Evolutionary conservation across 2,113 vertebrate species (phyloP), one percentile per base, ranked within the genome.

Genomic region (Nerophis ophidion): DNA sequence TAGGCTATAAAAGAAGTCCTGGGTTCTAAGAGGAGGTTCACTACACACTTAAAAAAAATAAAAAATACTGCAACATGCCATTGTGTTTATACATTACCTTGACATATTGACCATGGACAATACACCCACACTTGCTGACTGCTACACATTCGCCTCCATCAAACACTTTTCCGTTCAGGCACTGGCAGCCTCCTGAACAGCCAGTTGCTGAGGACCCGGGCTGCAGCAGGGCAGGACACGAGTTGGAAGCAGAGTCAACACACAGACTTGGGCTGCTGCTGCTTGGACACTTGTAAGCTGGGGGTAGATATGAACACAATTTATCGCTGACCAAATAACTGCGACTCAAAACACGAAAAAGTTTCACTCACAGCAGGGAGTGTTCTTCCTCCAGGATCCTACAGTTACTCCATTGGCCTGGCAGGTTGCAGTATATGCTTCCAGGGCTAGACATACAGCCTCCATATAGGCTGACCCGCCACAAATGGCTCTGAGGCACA

Each of bases 141-240:
- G 68, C 19, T 13, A 79, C 62, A 10, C 81, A 85, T 8, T 45
- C 12, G 3, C 16, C 48, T 5, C 55, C 69, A 33, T 77, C 62
- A 58, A 77, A 79, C 53, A 81, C 67, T 4, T 66, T 80, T 19
- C 73, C 65, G 6, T 68, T 7, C 13, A 66, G 45, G 47, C 80
- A 79, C 56, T 69, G 46, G 34, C 77, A 87, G 0, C 86, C 84
- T 45, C 86, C 83, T 1, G 82, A 82, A 66, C 83, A 89, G 15
- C 53, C 0, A 48, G 8, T 6, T 34, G 11, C 56, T 46, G 56
- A 0, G 45, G 48, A 61, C 38, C 44, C 52, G 44, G 66, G 33
- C 9, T 14, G 50, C 4, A 78, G 60, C 11, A 91, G 63, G 17
- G 80, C 70, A 26, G 55, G 52, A 33, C 73, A 83, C 6, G 58